Evolutionary conservation across 2,113 vertebrate genomes (phyloP).

Genomic region (Carassius auratus): DNA sequence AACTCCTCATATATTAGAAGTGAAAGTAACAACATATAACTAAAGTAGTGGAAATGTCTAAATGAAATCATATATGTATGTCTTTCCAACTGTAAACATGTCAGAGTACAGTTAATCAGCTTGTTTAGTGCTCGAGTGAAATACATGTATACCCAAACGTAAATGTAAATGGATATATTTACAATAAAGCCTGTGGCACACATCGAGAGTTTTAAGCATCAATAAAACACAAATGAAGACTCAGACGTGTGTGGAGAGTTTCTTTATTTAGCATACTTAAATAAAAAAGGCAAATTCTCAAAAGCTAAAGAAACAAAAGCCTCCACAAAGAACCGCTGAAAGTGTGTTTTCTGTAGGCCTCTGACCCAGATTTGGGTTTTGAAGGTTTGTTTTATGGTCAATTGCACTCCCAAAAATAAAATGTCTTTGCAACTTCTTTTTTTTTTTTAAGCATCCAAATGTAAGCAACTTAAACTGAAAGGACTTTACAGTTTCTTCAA

Average conservation of each 20-base stretch:
- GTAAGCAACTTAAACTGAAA: background rate
- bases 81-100: too few species aligned
- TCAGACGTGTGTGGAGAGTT: background rate
- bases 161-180: too few species aligned
- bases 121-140: too few species aligned
- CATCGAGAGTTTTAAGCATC: too few species aligned
- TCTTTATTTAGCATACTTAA: slow-evolving; percentile 5
- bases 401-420: background rate
- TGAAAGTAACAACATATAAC: background rate
- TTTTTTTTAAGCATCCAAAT: background rate
- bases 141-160: too few species aligned
- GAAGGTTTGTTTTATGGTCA: background rate
- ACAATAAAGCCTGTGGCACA: too few species aligned
- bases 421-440: background rate
- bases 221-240: background rate
- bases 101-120: too few species aligned
- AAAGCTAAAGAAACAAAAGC: slow-evolving; percentile 18
- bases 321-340: background rate
- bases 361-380: background rate
- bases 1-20: background rate
- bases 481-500: background rate
- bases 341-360: background rate
- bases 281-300: background rate
- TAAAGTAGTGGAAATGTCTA: too few species aligned
- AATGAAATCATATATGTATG: too few species aligned